These are phyloP conservation scores for Hydriomena furcata DNA, from an alignment of 2,888 invertebrate genomes.

Conservation along the genomic window DNA sequence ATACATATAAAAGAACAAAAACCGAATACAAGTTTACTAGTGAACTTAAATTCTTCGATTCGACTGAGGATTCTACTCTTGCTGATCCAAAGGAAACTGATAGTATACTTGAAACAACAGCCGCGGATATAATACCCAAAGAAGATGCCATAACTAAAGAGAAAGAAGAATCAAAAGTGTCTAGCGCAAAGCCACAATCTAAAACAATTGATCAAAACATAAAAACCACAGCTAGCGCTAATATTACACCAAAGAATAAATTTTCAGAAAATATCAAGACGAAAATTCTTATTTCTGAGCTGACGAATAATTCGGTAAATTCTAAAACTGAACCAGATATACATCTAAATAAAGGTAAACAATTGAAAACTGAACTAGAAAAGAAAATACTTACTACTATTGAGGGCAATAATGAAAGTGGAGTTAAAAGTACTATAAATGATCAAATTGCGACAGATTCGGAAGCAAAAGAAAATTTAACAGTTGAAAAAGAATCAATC, in stretches of 20 bases:
- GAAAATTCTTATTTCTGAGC: not conserved
- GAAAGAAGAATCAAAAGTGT: not conserved
- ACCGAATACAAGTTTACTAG: slow-evolving; percentile 10
- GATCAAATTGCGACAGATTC: slow-evolving; percentile 18
- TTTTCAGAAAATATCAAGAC: not conserved
- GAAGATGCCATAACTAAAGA: not conserved
- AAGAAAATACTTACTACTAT: not conserved
- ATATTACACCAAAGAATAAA: not conserved
- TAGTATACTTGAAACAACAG: not conserved
- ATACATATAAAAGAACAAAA: slow-evolving; percentile 11
- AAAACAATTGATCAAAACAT: not conserved
- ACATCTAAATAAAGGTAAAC: not conserved
- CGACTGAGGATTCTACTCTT: not conserved
- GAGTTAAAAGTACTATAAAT: not conserved
- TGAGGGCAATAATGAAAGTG: not conserved
- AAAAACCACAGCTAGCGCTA: not conserved
- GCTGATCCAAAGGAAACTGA: not conserved
- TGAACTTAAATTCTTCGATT: slow-evolving; percentile 1
- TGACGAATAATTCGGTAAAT: not conserved
- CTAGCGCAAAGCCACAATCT: not conserved
- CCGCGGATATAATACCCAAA: not conserved
- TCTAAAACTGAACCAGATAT: not conserved
- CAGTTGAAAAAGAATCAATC: not conserved
- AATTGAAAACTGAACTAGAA: not conserved
- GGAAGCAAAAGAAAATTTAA: slow-evolving; percentile 5